A percentile compares a stretch with the other conserved stretches of the same genome.
Conservation (phyloP, 1,140 invertebrate genomes). For the Luehdorfia chinensis region DNA sequence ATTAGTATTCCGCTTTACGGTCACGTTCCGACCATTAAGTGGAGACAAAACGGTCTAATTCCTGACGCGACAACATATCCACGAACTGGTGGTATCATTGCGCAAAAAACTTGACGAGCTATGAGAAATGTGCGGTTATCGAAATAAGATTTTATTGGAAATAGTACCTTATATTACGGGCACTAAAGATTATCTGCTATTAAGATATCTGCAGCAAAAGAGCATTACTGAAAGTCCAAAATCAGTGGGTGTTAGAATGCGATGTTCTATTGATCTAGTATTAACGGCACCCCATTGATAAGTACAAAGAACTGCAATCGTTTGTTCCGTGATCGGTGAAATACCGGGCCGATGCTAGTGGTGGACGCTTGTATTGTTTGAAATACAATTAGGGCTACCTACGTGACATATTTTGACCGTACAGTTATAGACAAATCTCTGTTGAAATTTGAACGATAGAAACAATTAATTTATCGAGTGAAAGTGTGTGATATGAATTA, state of each 20-base stretch:
- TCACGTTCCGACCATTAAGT: slow-evolving; percentile 72
- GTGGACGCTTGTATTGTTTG: slow-evolving; percentile 31
- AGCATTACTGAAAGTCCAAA: slow-evolving; percentile 5
- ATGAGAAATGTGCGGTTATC: slow-evolving; percentile 13
- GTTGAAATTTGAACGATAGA: background rate
- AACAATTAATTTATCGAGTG: too few relatives aligned
- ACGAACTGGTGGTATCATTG: slow-evolving; percentile 68
- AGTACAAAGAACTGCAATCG: slow-evolving; percentile 57
- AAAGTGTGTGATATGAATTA: too few relatives aligned
- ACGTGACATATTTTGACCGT: slow-evolving; percentile 12
- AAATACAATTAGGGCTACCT: slow-evolving; percentile 19
- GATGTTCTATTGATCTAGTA: slow-evolving; percentile 61
- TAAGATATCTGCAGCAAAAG: slow-evolving; percentile 1
- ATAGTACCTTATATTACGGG: slow-evolving; percentile 26
- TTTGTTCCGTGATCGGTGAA: slow-evolving; percentile 60
- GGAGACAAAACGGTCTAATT: slow-evolving; percentile 71
- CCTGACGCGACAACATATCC: slow-evolving; percentile 65
- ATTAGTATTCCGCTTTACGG: slow-evolving; percentile 54
- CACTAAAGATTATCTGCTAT: slow-evolving; percentile 1
- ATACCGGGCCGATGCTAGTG: slow-evolving; percentile 39
- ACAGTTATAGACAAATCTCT: background rate
- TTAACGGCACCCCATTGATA: slow-evolving; percentile 65
- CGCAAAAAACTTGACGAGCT: slow-evolving; percentile 54
- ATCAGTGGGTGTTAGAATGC: slow-evolving; percentile 47
- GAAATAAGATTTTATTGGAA: too few relatives aligned